A percentile compares a stretch with the other conserved stretches of the same genome.
phyloP scores from a whole-genome alignment of 2,888 invertebrate genomes.

The Hirudinaria manillensis region DNA sequence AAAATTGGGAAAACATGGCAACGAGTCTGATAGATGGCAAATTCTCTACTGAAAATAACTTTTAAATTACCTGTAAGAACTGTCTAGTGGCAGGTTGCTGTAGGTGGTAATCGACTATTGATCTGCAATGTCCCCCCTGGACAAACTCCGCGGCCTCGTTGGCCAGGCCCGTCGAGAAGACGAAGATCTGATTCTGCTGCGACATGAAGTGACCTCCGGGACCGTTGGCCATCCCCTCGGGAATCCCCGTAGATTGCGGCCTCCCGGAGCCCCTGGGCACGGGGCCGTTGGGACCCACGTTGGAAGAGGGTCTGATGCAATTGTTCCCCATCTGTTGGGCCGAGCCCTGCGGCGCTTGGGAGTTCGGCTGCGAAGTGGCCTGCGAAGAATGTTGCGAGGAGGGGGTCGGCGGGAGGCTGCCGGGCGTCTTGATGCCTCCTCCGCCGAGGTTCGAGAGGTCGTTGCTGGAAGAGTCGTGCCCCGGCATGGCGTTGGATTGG shows the following conservation, averaged over 20 bases:
- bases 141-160: conserved; percentile 92
- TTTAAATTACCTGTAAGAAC: conserved; percentile 72
- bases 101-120: conserved; percentile 86
- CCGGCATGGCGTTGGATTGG: conserved; percentile 16
- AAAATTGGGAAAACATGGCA: background rate
- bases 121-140: conserved; percentile 77
- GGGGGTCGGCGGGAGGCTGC: conserved; percentile 27
- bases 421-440: conserved; percentile 27
- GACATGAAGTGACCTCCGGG: conserved; percentile 41
- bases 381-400: conserved; percentile 26
- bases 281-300: conserved; percentile 19
- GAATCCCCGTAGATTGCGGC: conserved; percentile 26
- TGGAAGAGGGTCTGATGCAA: conserved; percentile 26
- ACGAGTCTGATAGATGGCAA: background rate
- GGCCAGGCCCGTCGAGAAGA: conserved; percentile 86
- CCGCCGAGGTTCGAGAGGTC: background rate
- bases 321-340: conserved; percentile 9
- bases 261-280: conserved; percentile 21
- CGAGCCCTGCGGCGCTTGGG: background rate
- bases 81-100: conserved; percentile 90
- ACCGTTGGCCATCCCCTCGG: conserved; percentile 22
- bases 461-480: conserved; percentile 23
- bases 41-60: background rate
- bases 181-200: conserved; percentile 92
- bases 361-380: conserved; percentile 19